A percentile compares a stretch with the other conserved stretches of the same genome.
These are phyloP conservation scores for Amphipyra berbera DNA, from an alignment of 2,888 invertebrate genomes.

Conservation along the genomic window DNA sequence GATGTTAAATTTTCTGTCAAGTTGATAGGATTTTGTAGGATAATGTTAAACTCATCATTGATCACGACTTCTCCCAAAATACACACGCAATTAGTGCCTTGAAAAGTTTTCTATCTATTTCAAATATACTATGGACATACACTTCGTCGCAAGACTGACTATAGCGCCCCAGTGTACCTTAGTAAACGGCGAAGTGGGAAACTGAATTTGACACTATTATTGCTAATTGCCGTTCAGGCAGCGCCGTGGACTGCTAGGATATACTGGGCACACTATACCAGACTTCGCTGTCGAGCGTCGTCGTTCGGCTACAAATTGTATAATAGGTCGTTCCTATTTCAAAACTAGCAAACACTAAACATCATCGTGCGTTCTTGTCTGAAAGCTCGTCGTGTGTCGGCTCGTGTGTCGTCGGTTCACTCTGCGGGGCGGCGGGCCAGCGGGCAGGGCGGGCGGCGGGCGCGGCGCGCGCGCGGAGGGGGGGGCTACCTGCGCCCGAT, in stretches of 20 bases:
- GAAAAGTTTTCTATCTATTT: constrained; percentile 20
- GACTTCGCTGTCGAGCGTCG: background rate
- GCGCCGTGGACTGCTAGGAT: constrained; percentile 6
- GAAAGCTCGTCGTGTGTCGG: background rate
- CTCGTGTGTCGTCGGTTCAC: too few relatives aligned
- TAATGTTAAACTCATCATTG: background rate
- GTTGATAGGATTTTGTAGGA: background rate
- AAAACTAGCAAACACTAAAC: constrained; percentile 21
- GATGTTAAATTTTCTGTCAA: background rate
- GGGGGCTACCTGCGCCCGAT: constrained; percentile 95
- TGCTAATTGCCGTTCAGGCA: constrained; percentile 23
- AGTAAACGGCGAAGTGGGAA: constrained; percentile 3
- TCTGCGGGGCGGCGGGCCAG: too few relatives aligned
- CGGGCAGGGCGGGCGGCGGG: constrained; percentile 24
- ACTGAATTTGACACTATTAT: constrained; percentile 26
- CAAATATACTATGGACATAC: constrained; percentile 16
- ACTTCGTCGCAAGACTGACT: constrained; percentile 6
- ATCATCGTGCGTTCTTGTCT: background rate
- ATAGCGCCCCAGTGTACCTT: background rate
- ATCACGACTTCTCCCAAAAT: constrained; percentile 5
- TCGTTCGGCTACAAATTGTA: constrained; percentile 2
- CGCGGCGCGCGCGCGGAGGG: constrained; percentile 58
- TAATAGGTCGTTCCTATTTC: constrained; percentile 25
- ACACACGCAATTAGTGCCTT: constrained; percentile 7
- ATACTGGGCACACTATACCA: background rate